These are phyloP conservation scores for Thalassophryne amazonica DNA, from an alignment of 2,797 vertebrate genomes.

Conservation along the genomic window DNA sequence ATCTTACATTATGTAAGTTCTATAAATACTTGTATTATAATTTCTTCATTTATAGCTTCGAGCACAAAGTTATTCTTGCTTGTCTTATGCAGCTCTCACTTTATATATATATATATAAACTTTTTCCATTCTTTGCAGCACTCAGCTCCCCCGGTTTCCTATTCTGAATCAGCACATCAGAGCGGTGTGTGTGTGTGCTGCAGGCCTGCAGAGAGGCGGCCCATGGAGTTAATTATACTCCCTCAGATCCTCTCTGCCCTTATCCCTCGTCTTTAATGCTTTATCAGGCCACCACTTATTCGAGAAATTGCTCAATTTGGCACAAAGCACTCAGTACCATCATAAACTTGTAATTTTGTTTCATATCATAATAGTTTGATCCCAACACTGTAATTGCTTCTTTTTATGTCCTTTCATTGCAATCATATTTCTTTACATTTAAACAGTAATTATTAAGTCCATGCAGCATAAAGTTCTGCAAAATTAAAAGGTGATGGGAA, in stretches of 20 bases:
- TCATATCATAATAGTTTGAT: background rate
- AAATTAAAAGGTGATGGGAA: background rate
- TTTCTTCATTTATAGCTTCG: background rate
- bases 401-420: background rate
- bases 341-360: background rate
- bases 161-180: slow-evolving; percentile 76
- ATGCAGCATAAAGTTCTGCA: background rate
- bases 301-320: slow-evolving; percentile 10
- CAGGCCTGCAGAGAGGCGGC: slow-evolving; percentile 72
- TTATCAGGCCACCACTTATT: slow-evolving; percentile 3
- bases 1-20: background rate
- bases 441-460: background rate
- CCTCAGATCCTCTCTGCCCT: slow-evolving; percentile 48
- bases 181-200: slow-evolving; percentile 65
- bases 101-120: too few relatives aligned
- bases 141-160: too few relatives aligned
- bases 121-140: slow-evolving; percentile 17
- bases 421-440: background rate
- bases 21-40: too few relatives aligned
- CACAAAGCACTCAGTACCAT: slow-evolving; percentile 2
- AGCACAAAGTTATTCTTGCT: background rate
- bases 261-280: slow-evolving; percentile 26
- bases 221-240: slow-evolving; percentile 69
- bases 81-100: background rate
- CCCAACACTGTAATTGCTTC: background rate